phyloP scores from a whole-genome alignment of 1,140 invertebrate species.

The Aphis gossypii region DNA sequence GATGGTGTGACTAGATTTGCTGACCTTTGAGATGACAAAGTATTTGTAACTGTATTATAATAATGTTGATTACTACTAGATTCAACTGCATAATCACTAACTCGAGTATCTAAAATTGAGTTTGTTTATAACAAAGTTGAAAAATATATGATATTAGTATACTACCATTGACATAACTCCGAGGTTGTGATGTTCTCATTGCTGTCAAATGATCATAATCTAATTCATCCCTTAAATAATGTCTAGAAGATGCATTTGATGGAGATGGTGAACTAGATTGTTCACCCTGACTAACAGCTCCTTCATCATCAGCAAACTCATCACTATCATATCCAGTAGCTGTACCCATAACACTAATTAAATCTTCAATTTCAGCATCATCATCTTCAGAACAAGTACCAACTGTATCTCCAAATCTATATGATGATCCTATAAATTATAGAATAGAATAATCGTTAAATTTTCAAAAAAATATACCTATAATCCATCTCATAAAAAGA shows the following conservation, averaged over 20 bases:
- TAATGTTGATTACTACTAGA: constrained; percentile 49
- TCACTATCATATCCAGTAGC: constrained; percentile 68
- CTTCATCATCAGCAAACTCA: constrained; percentile 75
- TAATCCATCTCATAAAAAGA: neutral
- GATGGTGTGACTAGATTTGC: constrained; percentile 53
- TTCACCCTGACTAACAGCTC: constrained; percentile 67
- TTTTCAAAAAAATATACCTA: neutral
- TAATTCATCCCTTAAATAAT: constrained; percentile 56
- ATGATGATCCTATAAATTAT: constrained; percentile 34
- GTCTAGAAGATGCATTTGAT: constrained; percentile 52
- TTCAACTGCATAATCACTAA: constrained; percentile 60
- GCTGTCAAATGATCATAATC: constrained; percentile 54
- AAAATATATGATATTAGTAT: neutral
- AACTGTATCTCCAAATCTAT: constrained; percentile 48
- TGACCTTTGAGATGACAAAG: constrained; percentile 44
- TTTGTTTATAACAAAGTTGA: neutral
- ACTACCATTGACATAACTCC: constrained; percentile 57
- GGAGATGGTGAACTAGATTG: constrained; percentile 54
- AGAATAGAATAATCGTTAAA: neutral
- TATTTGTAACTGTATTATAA: constrained; percentile 56
- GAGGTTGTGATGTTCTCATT: constrained; percentile 53
- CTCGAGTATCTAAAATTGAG: constrained; percentile 58
- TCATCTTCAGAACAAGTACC: constrained; percentile 56
- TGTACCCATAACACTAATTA: constrained; percentile 59
- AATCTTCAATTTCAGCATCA: constrained; percentile 57